These are phyloP conservation scores for Pyrrhura leucotis DNA, from an alignment of 2,797 vertebrate genomes.

Conservation along the genomic window DNA sequence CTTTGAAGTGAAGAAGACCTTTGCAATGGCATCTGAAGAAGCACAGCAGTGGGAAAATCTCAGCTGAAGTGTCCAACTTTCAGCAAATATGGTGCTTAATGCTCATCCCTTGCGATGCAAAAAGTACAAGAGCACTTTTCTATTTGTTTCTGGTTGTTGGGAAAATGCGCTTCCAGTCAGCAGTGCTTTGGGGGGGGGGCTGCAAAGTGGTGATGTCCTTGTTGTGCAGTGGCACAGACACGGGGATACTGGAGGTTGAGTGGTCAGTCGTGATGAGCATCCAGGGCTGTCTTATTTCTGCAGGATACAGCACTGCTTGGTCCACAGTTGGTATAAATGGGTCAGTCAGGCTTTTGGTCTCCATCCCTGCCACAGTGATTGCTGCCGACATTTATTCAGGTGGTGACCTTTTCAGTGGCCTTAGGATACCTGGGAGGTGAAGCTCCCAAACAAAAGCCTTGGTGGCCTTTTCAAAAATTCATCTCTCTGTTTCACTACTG, in stretches of 20 bases:
- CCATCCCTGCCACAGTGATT: not conserved
- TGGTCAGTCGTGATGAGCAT: not conserved
- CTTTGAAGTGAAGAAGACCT: not conserved
- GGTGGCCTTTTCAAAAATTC: not conserved
- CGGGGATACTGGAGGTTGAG: not conserved
- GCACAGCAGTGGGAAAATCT: not conserved
- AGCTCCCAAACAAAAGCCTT: not conserved
- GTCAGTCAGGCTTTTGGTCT: not conserved
- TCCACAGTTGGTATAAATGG: rapidly evolving
- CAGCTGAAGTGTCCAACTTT: not conserved
- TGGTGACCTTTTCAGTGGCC: not conserved
- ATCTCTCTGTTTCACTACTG: not conserved
- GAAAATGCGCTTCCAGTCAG: not conserved
- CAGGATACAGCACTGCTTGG: not conserved
- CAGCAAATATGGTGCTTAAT: not conserved
- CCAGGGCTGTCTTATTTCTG: not conserved
- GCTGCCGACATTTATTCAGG: not conserved
- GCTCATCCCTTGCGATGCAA: rapidly evolving
- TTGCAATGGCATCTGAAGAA: not conserved
- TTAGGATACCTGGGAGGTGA: not conserved
- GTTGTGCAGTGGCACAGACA: rapidly evolving
- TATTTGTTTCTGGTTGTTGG: not conserved
- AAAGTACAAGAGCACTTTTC: not conserved
- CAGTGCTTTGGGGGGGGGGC: not conserved
- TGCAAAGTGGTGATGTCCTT: not conserved